phyloP scores from a whole-genome alignment of 2,797 vertebrate species.

The Micrastur ruficollis region DNA sequence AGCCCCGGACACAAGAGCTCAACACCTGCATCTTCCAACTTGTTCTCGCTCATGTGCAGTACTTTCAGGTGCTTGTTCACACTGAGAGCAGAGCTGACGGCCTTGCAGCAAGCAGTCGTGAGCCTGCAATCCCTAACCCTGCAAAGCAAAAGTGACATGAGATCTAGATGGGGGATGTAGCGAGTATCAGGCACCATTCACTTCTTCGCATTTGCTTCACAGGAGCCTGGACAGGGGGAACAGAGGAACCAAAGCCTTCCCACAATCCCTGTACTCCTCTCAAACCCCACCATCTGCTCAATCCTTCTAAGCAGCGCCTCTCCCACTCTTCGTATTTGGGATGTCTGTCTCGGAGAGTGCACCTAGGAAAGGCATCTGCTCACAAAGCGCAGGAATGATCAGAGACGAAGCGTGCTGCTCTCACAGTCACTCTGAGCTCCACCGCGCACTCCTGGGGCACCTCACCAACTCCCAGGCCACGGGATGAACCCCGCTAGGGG shows the following conservation, averaged over 20 bases:
- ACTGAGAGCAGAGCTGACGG: constrained; percentile 71
- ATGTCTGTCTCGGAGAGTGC: accelerated
- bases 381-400: not conserved
- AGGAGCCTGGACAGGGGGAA: not conserved
- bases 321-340: not conserved
- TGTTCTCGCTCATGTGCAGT: constrained; percentile 76
- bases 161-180: not conserved
- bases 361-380: not conserved
- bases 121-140: constrained; percentile 79
- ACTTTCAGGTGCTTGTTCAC: constrained; percentile 68
- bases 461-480: not conserved
- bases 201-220: not conserved
- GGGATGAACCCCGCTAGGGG: not conserved
- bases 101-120: constrained; percentile 74
- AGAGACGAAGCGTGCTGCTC: not conserved
- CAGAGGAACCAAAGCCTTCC: not conserved
- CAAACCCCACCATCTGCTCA: accelerated
- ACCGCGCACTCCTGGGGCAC: not conserved
- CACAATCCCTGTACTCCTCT: not conserved
- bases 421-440: not conserved
- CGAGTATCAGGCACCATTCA: not conserved
- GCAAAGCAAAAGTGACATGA: not conserved
- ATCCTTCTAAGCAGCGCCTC: not conserved
- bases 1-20: constrained; percentile 75
- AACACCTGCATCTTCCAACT: constrained; percentile 77